phyloP scores from a whole-genome alignment of 2,113 vertebrate species.

The Aegithalos caudatus region DNA sequence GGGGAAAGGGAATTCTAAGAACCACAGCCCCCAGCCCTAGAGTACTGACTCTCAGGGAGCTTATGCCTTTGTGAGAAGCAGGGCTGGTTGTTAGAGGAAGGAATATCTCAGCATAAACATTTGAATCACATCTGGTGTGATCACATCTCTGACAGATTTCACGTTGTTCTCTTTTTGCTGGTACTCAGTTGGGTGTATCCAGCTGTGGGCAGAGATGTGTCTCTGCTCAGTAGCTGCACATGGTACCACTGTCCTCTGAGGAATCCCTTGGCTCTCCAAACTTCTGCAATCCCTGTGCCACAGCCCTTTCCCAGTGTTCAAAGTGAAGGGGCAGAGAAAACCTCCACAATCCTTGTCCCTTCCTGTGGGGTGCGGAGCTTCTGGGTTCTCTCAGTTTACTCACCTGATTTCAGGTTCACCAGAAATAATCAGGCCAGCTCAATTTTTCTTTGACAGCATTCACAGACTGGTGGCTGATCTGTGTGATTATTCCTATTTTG shows the following conservation, averaged over 20 bases:
- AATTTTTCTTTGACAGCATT: neutral
- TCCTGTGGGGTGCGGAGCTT: fast-evolving
- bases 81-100: neutral
- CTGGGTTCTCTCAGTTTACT: neutral
- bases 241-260: neutral
- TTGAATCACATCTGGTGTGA: neutral
- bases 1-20: neutral
- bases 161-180: neutral
- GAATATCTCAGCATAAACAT: neutral
- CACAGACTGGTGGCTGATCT: neutral
- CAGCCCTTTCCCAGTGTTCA: neutral
- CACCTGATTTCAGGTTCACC: neutral
- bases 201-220: neutral
- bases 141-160: neutral
- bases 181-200: neutral
- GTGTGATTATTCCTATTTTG: conserved; percentile 25
- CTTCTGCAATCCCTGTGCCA: neutral
- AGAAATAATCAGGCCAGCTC: neutral
- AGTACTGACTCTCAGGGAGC: neutral
- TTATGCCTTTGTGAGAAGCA: neutral
- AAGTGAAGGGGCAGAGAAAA: neutral
- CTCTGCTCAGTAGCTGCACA: neutral
- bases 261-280: neutral
- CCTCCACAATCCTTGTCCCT: neutral
- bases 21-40: neutral